Conservation (phyloP, 2,888 invertebrate species). For the Allacma fusca region DNA sequence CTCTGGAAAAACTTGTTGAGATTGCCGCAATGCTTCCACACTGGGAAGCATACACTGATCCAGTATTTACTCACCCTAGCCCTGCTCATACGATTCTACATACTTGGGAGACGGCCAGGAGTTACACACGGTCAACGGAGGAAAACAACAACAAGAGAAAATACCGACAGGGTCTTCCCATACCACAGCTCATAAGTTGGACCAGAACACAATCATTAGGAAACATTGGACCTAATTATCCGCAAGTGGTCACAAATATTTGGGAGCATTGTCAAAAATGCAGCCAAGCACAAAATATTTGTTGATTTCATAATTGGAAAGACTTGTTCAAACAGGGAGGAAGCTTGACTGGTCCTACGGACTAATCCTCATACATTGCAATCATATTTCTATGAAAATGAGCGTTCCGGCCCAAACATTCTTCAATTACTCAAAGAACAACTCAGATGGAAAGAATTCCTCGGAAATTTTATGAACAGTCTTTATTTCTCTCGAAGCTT, state of each 20-base stretch:
- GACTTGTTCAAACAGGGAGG: neutral
- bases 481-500: no score
- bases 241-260: neutral
- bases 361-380: neutral
- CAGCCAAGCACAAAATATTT: constrained; percentile 1
- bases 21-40: neutral
- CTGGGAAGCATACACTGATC: neutral
- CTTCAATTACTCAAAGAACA: no score
- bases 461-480: no score
- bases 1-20: neutral
- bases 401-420: no score
- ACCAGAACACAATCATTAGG: no score
- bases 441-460: no score
- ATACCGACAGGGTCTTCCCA: no score
- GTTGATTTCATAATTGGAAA: constrained; percentile 4
- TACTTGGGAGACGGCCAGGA: neutral
- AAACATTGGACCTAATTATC: neutral
- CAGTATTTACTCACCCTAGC: neutral
- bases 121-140: neutral
- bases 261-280: neutral
- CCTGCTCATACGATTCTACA: neutral
- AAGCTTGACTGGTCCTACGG: neutral
- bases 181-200: no score
- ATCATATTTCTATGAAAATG: neutral
- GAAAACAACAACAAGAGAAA: neutral